A percentile compares a stretch with the other conserved stretches of the same genome.
These are phyloP conservation scores for Phaethon lepturus DNA, from an alignment of 2,113 vertebrate species.

Conservation along the genomic window DNA sequence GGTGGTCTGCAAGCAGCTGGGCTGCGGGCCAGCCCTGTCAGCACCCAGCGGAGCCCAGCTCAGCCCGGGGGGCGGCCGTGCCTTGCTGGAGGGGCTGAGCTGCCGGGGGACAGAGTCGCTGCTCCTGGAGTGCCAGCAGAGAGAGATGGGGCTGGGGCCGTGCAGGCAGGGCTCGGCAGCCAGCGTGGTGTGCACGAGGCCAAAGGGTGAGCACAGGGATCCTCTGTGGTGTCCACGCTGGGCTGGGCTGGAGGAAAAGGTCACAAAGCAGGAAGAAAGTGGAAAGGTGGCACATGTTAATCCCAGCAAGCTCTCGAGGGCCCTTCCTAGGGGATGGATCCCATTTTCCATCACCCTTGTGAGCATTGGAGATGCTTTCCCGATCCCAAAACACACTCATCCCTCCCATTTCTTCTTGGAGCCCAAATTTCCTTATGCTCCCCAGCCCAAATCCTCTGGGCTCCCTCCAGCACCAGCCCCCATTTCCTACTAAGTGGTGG, in stretches of 20 bases:
- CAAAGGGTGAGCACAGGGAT: fast-evolving
- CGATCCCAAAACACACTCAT: not conserved
- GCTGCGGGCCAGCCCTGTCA: not conserved
- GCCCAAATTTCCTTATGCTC: not conserved
- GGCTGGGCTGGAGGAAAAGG: fast-evolving
- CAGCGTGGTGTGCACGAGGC: not conserved
- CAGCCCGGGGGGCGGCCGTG: fast-evolving
- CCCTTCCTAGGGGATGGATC: no score
- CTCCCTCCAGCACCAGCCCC: not conserved
- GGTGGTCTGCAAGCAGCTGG: conserved; percentile 38
- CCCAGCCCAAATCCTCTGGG: not conserved
- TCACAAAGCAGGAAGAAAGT: not conserved
- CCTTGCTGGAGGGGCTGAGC: conserved; percentile 7
- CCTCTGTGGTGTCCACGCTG: fast-evolving
- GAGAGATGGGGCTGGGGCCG: fast-evolving
- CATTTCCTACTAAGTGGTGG: not conserved
- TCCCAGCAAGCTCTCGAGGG: not conserved
- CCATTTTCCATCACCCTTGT: fast-evolving
- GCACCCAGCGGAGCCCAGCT: fast-evolving
- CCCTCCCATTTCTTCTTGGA: not conserved
- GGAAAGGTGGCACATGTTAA: not conserved
- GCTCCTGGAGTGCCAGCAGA: conserved; percentile 30
- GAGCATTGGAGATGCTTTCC: no score
- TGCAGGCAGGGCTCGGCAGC: not conserved
- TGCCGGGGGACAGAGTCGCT: not conserved